Evolutionary conservation across 2,113 vertebrate species (phyloP), one percentile per base, ranked within the genome.

Genomic region (Melanocharis versteri): DNA sequence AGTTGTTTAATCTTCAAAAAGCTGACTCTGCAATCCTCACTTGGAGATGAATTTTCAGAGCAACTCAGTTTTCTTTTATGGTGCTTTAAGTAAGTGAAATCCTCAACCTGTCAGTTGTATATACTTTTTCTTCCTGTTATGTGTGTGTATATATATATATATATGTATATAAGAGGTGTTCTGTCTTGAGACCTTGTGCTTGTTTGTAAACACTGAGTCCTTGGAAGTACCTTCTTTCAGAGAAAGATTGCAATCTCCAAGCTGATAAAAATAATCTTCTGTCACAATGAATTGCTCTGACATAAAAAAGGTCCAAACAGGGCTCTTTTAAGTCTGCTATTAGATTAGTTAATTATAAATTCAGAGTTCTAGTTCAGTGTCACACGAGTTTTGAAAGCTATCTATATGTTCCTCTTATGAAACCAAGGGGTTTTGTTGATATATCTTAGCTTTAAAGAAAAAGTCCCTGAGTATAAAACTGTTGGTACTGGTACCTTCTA

Each of bases 1-100:
- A 92, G 40, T 79, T 81, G 21, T 78, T 91, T 87, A 56, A 58
- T 95, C 75, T 92, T 97, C 71, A 88, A 64, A 94, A 71, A 93
- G 30, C 42, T 87, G 78, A 62, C 30, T 70, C 23, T 88, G 35
- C 62, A 83, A 7, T 31, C 37, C 57, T 81, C 31, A 45, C 35
- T 81, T 82, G 26, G 56, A 73, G 68, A n/a, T 71, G 56, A 81
- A 57, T 88, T 96, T 95, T 87, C 88, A 90, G 79, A 94, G 65
- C 69, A 44, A 6, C 37, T 92, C 26, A 4, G 6, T 83, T 94
- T 88, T 86, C 44, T 89, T 95, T 81, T 65, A 81, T n/a, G 71
- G 24, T 73, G 26, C 44, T 75, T 86, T 86, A 80, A 91, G 65
- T 44, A 60, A 78, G n/a, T 71, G 88, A 70, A 75, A 84, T 92